Evolutionary conservation across 1,140 invertebrate species (phyloP).

Genomic region (Cyclina sinensis): DNA sequence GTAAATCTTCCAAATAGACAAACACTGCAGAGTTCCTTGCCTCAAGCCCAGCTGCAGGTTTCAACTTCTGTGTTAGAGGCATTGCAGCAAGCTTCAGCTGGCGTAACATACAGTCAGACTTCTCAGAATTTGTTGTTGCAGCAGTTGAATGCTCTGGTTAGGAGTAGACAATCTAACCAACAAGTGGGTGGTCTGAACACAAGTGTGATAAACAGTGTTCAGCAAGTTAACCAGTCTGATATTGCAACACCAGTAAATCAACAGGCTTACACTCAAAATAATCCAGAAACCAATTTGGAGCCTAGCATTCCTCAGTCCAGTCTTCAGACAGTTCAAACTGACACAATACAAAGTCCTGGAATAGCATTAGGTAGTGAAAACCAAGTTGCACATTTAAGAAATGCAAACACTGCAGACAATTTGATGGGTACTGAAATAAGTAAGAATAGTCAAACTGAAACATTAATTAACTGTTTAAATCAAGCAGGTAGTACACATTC

Average conservation of each 20-base stretch:
- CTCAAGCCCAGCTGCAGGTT: neutral
- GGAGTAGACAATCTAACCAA: neutral
- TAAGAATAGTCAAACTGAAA: neutral
- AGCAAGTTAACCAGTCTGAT: neutral
- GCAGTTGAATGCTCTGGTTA: conserved; percentile 6
- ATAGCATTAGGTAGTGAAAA: neutral
- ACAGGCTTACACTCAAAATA: too few species aligned
- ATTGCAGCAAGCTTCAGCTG: neutral
- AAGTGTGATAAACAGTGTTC: neutral
- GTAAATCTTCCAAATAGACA: neutral
- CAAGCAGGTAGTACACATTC: neutral
- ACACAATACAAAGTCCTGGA: too few species aligned
- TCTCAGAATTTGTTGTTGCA: neutral
- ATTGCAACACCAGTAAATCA: neutral
- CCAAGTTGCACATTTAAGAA: neutral
- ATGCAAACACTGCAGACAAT: neutral
- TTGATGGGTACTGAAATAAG: neutral
- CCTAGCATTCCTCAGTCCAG: neutral
- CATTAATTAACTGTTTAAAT: neutral
- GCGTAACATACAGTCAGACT: neutral
- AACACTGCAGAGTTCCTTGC: neutral
- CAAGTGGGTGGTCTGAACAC: neutral
- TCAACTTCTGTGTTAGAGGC: neutral
- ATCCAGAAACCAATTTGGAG: neutral
- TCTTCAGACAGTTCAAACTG: neutral